Evolutionary conservation across 2,888 invertebrate genomes (phyloP).

Genomic region (Drosophila atroscutellata): DNA sequence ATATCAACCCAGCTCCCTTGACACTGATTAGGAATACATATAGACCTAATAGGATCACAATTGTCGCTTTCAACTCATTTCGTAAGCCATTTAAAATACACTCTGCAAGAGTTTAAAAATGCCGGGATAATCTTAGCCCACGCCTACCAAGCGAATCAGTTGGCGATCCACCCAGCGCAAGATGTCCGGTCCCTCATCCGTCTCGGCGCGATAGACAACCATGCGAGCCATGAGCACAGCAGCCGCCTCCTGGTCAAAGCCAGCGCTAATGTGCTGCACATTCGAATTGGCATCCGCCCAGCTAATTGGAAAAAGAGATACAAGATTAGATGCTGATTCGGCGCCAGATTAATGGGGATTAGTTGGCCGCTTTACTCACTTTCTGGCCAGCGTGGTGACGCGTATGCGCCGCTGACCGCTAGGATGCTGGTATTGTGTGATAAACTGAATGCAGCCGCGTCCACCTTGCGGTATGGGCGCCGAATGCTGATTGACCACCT

Average conservation of each 20-base stretch:
- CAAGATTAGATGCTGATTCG: neutral
- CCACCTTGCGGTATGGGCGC: conserved; percentile 98
- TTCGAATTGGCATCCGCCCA: conserved; percentile 98
- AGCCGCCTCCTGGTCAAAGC: conserved; percentile 99
- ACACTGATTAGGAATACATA: neutral
- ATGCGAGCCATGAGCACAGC: conserved; percentile 98
- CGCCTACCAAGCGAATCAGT: conserved; percentile 95
- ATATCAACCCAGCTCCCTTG: neutral
- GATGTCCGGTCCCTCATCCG: conserved; percentile 98
- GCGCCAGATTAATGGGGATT: neutral
- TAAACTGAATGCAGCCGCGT: conserved; percentile 98
- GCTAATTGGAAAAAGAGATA: conserved; percentile 78
- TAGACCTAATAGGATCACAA: neutral
- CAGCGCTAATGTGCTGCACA: conserved; percentile 95
- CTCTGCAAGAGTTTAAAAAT: neutral
- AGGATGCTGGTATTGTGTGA: conserved; percentile 99
- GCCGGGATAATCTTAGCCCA: neutral
- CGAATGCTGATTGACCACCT: conserved; percentile 97
- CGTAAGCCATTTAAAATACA: neutral
- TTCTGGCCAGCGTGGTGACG: conserved; percentile 98
- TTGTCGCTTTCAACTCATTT: neutral
- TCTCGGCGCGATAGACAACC: conserved; percentile 97
- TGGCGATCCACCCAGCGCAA: conserved; percentile 99
- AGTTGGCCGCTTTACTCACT: conserved; percentile 86
- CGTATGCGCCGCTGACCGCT: conserved; percentile 97